Conservation (phyloP, 2,113 vertebrate species). For the Bubo scandiacus region DNA sequence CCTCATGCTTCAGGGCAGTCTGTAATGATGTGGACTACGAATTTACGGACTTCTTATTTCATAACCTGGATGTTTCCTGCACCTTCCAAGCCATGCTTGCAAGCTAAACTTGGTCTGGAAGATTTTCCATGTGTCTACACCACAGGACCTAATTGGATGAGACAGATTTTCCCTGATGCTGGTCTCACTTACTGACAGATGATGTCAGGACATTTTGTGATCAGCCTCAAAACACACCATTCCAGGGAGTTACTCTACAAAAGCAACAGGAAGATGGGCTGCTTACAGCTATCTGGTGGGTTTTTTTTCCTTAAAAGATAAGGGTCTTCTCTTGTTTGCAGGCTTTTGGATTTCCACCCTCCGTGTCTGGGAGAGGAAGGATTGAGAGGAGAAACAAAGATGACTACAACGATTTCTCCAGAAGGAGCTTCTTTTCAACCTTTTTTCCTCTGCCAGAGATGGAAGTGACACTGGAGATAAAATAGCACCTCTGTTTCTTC, state of each 20-base stretch:
- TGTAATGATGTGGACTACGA: neutral
- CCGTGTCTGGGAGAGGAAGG: neutral
- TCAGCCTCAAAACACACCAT: neutral
- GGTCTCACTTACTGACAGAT: neutral
- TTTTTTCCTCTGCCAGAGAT: neutral
- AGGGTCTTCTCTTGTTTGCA: neutral
- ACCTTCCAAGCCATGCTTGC: neutral
- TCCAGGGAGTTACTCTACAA: neutral
- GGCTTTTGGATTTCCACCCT: neutral
- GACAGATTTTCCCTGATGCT: neutral
- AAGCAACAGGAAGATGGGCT: neutral
- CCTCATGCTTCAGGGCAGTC: neutral
- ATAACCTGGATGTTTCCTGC: neutral
- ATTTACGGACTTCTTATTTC: neutral
- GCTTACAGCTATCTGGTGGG: neutral
- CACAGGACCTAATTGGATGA: neutral
- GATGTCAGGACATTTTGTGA: neutral
- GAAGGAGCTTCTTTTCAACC: neutral
- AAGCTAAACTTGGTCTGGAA: neutral
- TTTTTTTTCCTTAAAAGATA: neutral
- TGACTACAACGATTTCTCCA: neutral
- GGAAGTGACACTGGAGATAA: neutral
- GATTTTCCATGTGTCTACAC: neutral
- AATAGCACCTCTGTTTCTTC: neutral
- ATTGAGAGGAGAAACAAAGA: neutral